Evolutionary conservation across 2,113 vertebrate genomes (phyloP).

Genomic region (Thamnophis sirtalis): DNA sequence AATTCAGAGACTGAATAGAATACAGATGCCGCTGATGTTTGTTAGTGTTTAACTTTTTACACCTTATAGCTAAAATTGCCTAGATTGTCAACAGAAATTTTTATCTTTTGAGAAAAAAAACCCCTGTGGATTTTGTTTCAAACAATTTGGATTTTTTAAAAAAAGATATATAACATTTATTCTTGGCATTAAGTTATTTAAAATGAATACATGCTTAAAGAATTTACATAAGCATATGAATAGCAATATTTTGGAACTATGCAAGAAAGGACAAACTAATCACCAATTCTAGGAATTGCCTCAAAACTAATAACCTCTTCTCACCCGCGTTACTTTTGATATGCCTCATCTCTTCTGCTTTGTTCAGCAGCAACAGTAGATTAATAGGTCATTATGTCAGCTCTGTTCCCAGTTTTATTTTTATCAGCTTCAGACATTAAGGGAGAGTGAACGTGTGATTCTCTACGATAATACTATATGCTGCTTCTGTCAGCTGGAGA

Average conservation of each 20-base stretch:
- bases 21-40: neutral
- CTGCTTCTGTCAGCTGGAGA: conserved; percentile 55
- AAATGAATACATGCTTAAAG: neutral
- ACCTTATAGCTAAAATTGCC: neutral
- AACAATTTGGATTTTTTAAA: neutral
- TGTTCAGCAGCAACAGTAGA: neutral
- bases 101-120: neutral
- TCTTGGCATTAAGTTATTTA: neutral
- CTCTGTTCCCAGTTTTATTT: conserved; percentile 16
- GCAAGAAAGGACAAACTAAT: neutral
- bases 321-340: neutral
- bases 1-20: neutral
- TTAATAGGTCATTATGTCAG: neutral
- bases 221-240: neutral
- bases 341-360: neutral
- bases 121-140: neutral
- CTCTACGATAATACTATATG: conserved; percentile 38
- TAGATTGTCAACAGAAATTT: neutral
- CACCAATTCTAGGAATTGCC: neutral
- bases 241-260: neutral
- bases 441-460: conserved; percentile 35
- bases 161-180: neutral
- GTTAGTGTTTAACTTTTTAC: neutral
- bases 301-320: neutral
- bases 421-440: conserved; percentile 3